Percentiles rank a stretch among this genome's conserved stretches.
phyloP scores from a whole-genome alignment of 1,140 invertebrate species.

The Conus ventricosus region DNA sequence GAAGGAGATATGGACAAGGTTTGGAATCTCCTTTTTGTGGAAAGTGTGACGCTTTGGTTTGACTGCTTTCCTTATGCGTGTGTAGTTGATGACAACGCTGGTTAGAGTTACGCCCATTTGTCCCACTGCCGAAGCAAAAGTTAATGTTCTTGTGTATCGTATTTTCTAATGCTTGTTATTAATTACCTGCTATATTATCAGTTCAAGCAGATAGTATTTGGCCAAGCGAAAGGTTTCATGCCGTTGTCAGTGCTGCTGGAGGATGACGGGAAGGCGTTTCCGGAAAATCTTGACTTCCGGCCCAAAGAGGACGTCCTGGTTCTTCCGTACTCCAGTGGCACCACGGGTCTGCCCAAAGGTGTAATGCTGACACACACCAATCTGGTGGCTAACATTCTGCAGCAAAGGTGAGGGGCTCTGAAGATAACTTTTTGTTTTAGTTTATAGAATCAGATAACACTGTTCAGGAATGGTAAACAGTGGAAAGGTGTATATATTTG shows the following conservation, averaged over 20 bases:
- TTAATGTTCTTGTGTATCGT: too few relatives aligned
- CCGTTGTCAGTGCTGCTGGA: slow-evolving; percentile 60
- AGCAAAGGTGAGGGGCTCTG: background rate
- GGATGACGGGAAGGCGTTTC: slow-evolving; percentile 65
- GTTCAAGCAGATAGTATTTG: slow-evolving; percentile 66
- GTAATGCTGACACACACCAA: slow-evolving; percentile 68
- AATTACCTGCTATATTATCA: slow-evolving; percentile 2
- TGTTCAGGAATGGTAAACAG: too few relatives aligned
- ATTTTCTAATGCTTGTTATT: too few relatives aligned
- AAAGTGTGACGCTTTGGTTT: too few relatives aligned
- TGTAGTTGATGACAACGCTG: too few relatives aligned
- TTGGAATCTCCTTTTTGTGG: too few relatives aligned
- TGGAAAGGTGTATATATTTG: too few relatives aligned
- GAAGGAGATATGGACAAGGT: too few relatives aligned
- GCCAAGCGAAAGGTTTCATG: slow-evolving; percentile 57
- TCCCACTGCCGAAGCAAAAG: too few relatives aligned
- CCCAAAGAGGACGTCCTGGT: slow-evolving; percentile 51
- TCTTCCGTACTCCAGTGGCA: slow-evolving; percentile 68
- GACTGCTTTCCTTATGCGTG: too few relatives aligned
- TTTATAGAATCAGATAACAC: too few relatives aligned
- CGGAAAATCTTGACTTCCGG: slow-evolving; percentile 59
- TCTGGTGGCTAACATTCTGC: slow-evolving; percentile 53
- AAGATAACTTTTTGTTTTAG: background rate
- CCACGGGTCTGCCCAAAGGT: slow-evolving; percentile 69
- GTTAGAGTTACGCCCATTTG: too few relatives aligned